These are phyloP conservation scores for Conops quadrifasciatus DNA, from an alignment of 2,888 invertebrate species.

Conservation along the genomic window DNA sequence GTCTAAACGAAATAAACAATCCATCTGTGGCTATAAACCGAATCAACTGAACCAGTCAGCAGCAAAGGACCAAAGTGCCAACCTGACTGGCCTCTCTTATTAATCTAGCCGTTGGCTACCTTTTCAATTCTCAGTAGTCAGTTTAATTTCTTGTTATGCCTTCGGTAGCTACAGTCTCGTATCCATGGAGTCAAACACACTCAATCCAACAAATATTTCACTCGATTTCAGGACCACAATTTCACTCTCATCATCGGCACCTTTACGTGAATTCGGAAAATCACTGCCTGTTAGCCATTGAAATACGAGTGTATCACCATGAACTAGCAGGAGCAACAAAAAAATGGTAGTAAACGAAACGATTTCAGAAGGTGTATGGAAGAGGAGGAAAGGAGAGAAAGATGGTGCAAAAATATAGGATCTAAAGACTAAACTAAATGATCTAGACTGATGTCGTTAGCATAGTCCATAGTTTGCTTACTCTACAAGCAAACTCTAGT, in stretches of 20 bases:
- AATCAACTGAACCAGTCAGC: background rate
- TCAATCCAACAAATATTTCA: background rate
- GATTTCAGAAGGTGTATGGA: too few relatives aligned
- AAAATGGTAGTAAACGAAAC: too few relatives aligned
- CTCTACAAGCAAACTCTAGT: too few relatives aligned
- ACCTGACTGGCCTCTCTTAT: too few relatives aligned
- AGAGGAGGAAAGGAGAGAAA: too few relatives aligned
- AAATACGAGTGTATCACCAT: constrained; percentile 31
- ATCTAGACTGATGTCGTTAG: too few relatives aligned
- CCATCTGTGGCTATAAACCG: background rate
- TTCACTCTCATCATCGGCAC: constrained; percentile 12
- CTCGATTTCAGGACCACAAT: background rate
- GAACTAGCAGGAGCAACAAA: too few relatives aligned
- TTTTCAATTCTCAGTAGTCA: constrained; percentile 33
- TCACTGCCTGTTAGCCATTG: constrained; percentile 25
- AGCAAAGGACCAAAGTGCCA: too few relatives aligned
- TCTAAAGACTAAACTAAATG: too few relatives aligned
- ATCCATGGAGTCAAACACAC: background rate
- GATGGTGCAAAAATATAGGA: too few relatives aligned
- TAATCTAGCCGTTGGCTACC: constrained; percentile 15
- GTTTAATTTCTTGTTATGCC: constrained; percentile 30
- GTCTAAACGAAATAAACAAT: constrained; percentile 1
- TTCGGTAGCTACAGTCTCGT: constrained; percentile 5
- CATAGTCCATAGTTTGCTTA: too few relatives aligned
- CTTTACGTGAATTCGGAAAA: constrained; percentile 23